Evolutionary conservation across 64 coral and sea anemone genomes (phyloP), one percentile per base, ranked within the genome.

Genomic region (Montipora sp.): DNA sequence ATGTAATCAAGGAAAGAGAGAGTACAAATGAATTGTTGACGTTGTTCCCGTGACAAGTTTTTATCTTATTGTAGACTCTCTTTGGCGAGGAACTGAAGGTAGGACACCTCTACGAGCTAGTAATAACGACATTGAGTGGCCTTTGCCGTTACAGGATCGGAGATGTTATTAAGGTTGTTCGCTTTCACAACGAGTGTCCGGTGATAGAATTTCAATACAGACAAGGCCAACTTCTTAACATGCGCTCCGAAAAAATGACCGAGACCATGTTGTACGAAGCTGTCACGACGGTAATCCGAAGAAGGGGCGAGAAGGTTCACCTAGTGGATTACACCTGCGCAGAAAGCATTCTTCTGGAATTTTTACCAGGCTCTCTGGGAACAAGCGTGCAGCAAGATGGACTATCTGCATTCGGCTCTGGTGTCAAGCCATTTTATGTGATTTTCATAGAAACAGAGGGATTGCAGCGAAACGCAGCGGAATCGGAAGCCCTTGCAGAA

Each of bases 121-220:
- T 93, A 1, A 74, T 93, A 10, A 93, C 91, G 50, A 93, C 91
- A n/a, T 46, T 85, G 8, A 71, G 83, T 71, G 91, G 84, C 27
- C 65, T 93, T 66, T 93, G 78, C 51, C 91, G 91, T 44, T 93
- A 93, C 63, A 86, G 91, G 47, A 87, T 93, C 18, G 91, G 91
- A 51, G 91, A 93, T 74, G 84, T 93, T 4, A 84, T 93, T 4
- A 93, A 71, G 51, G 75, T 93, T 11, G 76, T 79, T 71, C 59
- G 91, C 51, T 93, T 93, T 21, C 61, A 93, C n/a, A 93, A 93
- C 48, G 48, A 22, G 0, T 87, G 83, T 9, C 91, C 91, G 3
- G 91, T 93, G 47, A 43, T 93, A 1, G 84, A 88, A 76, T 93
- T 93, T 48, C 75, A 87, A 48, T 93, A 93, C 55, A 67, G 91